Base-by-base conservation (phyloP, 2,113 vertebrate species). In the Bos indicus region DNA sequence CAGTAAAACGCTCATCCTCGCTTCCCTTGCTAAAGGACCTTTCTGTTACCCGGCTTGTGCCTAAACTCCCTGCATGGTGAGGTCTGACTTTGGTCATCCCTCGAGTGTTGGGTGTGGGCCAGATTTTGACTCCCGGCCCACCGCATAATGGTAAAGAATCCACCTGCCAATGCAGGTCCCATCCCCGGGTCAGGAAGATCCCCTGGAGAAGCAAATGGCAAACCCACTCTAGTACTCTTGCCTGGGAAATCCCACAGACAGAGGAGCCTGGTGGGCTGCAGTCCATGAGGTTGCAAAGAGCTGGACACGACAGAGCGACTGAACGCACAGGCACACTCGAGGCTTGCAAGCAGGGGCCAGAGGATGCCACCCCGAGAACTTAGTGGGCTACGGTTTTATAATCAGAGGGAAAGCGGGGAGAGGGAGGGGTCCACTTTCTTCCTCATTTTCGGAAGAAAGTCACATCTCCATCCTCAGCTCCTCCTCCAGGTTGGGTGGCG, bases 1-100 rank as follows among this genome's bases (percentile, higher is more conserved):
- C 33, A 6, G 30, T 21, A 1, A 26, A 28, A 14, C 17, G 48
- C 54, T 48, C 10, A 0, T 8, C 30, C 40, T n/a, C 2, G 2
- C 88, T 43, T 8, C 51, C 36, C 16, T 14, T 21, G 40, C 52
- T 10, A 26, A 57, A 28, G 67, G n/a, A 1, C 74, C 11, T 40
- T 56, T 48, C n/a, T 14, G 43, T 28, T 26, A 19, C 1, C 48
- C 1, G 21, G 40, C 12, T 46, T n/a, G 12, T n/a, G 14, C 43
- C 11, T 0, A 7, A 14, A 12, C 21, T 28, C 57, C 57, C 60
- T 6, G 5, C 43, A 2, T 13, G 11, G 43, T 2, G 2, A 9
- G 19, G 30, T 81, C 89, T 25, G 67, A 71, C n/a, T 6, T 21
- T 5, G 0, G 9, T 3, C 67, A 36, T 12, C n/a, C 67, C 67